Conservation (phyloP, 2,797 vertebrate species). For the Propithecus deckenii region DNA sequence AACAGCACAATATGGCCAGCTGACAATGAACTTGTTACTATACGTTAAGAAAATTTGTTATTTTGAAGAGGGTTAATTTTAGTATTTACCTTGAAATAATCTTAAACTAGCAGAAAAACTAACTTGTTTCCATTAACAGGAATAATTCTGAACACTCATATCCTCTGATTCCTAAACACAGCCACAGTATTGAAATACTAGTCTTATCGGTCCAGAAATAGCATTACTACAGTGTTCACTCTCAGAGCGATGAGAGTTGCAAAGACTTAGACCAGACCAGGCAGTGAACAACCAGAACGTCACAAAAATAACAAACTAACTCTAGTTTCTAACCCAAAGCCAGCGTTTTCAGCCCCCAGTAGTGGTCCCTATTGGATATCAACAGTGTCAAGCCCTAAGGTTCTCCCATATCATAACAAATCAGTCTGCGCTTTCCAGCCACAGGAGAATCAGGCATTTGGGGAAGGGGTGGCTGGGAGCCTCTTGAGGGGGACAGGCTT, state of each 20-base stretch:
- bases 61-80: not conserved
- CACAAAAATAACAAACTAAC: not conserved
- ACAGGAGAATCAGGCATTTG: not conserved
- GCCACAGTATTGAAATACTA: not conserved
- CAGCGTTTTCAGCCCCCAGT: accelerated
- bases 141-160: not conserved
- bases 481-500: not conserved
- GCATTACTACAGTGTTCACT: not conserved
- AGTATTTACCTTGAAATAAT: not conserved
- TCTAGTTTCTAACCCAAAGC: not conserved
- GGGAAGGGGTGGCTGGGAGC: not conserved
- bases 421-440: not conserved
- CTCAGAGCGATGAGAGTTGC: not conserved
- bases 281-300: not conserved
- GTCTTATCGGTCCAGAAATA: not conserved
- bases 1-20: not conserved
- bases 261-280: not conserved
- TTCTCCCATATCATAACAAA: not conserved
- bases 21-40: not conserved
- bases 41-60: not conserved
- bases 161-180: not conserved
- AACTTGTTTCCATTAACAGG: not conserved
- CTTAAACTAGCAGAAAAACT: not conserved
- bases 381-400: accelerated
- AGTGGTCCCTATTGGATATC: not conserved